Conservation (phyloP, 2,888 invertebrate genomes). For the Gryllus longicercus region DNA sequence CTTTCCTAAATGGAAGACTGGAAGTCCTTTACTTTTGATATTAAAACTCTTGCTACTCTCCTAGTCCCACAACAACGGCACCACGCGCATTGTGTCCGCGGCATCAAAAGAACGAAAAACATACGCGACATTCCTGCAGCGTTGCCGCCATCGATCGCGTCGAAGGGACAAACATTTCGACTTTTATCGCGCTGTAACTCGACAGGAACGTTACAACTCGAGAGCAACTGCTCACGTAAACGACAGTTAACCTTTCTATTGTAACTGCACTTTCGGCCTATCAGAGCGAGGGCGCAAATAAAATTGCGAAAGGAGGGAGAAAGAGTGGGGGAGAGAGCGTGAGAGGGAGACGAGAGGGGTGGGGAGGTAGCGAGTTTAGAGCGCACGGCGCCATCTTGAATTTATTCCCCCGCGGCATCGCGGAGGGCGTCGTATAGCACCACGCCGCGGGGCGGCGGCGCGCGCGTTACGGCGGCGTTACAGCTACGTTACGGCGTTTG, state of each 20-base stretch:
- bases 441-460: too few species aligned
- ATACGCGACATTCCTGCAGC: neutral
- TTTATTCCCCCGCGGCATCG: neutral
- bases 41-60: too few species aligned
- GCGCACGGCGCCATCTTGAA: neutral
- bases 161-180: neutral
- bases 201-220: slow-evolving; percentile 7
- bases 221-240: slow-evolving; percentile 2
- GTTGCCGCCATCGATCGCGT: neutral
- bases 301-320: neutral
- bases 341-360: neutral
- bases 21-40: too few species aligned
- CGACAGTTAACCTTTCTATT: slow-evolving; percentile 17
- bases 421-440: too few species aligned
- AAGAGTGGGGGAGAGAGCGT: neutral
- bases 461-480: neutral
- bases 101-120: too few species aligned
- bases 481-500: slow-evolving; percentile 6
- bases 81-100: too few species aligned
- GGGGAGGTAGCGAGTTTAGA: neutral
- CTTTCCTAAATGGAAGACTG: too few species aligned
- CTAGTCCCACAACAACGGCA: too few species aligned
- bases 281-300: neutral
- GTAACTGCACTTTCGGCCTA: neutral
- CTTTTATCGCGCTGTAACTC: slow-evolving; percentile 17